Evolutionary conservation across 2,797 vertebrate genomes (phyloP).

Genomic region (Galaxias olidus): DNA sequence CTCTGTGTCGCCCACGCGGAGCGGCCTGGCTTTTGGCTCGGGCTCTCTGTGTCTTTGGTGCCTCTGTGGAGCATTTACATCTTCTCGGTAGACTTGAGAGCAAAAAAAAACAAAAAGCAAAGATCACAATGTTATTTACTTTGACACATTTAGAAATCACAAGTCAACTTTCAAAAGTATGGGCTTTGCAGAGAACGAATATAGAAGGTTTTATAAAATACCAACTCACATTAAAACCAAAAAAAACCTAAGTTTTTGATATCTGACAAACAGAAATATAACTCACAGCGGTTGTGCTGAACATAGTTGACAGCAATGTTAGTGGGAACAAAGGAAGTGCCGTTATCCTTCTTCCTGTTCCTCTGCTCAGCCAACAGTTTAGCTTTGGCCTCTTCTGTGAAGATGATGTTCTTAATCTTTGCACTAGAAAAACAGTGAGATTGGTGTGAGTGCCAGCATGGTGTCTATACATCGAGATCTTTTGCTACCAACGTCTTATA

Average conservation of each 20-base stretch:
- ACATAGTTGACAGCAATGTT: conserved; percentile 98
- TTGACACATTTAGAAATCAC: background rate
- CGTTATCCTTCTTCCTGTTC: conserved; percentile 95
- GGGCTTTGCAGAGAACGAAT: too few species aligned
- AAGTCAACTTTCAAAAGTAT: background rate
- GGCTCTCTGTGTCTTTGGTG: conserved; percentile 86
- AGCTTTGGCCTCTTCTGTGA: conserved; percentile 95
- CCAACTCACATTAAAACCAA: too few species aligned
- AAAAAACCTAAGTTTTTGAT: too few species aligned
- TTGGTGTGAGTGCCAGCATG: too few species aligned
- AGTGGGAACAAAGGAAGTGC: conserved; percentile 96
- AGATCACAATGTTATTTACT: background rate
- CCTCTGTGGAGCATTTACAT: conserved; percentile 88
- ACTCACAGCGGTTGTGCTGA: conserved; percentile 97
- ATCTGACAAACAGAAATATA: background rate
- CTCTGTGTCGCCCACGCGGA: conserved; percentile 94
- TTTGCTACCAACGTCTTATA: too few species aligned
- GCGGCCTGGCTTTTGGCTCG: conserved; percentile 90
- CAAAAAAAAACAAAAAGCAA: too few species aligned
- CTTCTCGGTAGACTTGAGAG: conserved; percentile 88
- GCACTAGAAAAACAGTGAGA: conserved; percentile 72
- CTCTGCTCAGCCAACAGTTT: conserved; percentile 93
- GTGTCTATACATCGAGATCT: too few species aligned
- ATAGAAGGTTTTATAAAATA: too few species aligned
- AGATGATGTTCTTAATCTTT: conserved; percentile 98